A percentile compares a stretch with the other conserved stretches of the same genome.
These are phyloP conservation scores for Polyergus mexicanus DNA, from an alignment of 1,140 invertebrate species.

Conservation along the genomic window DNA sequence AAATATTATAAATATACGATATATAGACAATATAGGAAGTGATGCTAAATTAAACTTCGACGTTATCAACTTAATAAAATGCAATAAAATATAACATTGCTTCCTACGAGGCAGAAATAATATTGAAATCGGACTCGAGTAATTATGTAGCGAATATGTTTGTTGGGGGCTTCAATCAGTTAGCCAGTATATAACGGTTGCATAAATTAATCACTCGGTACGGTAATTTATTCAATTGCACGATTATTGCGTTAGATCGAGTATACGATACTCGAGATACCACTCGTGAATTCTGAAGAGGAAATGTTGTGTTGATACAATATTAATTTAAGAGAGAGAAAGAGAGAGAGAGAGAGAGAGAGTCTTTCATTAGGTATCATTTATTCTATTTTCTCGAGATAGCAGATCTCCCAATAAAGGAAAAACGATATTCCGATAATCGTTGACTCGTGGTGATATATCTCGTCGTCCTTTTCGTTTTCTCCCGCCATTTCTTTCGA, in stretches of 20 bases:
- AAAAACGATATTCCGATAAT: conserved; percentile 46
- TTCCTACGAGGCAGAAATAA: conserved; percentile 40
- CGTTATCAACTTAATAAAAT: conserved; percentile 7
- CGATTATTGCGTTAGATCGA: conserved; percentile 22
- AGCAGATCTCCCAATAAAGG: conserved; percentile 1
- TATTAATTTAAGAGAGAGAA: not conserved
- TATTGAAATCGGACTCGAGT: conserved; percentile 41
- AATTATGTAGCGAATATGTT: conserved; percentile 45
- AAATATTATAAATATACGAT: conserved; percentile 49
- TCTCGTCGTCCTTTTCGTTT: conserved; percentile 28
- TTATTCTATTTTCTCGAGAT: conserved; percentile 4
- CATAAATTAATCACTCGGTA: conserved; percentile 34
- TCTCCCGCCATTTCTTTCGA: conserved; percentile 17
- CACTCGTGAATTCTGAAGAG: not conserved
- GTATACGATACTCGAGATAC: not conserved
- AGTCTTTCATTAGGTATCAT: not conserved
- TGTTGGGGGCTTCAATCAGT: conserved; percentile 39
- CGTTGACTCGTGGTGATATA: conserved; percentile 49
- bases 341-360: too few species aligned
- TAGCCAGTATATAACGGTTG: conserved; percentile 13
- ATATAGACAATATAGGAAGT: conserved; percentile 17
- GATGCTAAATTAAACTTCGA: conserved; percentile 52
- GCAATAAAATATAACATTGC: conserved; percentile 35
- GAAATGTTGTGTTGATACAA: not conserved
- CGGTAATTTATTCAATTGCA: conserved; percentile 42